Evolutionary conservation across 1,140 invertebrate genomes (phyloP), one percentile per base, ranked within the genome.

Genomic region (Calycopis cecrops): DNA sequence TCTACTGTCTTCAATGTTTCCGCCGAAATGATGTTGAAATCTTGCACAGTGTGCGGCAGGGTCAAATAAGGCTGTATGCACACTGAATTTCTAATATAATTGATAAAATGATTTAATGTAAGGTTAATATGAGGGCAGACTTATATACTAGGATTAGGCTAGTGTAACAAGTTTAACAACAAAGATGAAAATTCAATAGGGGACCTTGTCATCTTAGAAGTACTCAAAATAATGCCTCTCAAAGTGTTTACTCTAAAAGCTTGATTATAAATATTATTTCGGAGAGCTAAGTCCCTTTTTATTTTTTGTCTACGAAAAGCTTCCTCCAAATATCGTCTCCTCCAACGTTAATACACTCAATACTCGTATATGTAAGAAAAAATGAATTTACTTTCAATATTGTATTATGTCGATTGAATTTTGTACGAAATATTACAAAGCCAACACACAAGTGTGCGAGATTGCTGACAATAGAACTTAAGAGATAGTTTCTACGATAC

Each of bases 401-500:
- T 14, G 40, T 44, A 44, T 44, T 44, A 44, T 44, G 40, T 12
- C 40, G 14, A 44, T 44, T 44, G 40, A 60, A 67, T 69, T 65
- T 62, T 59, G 59, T 52, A 64, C 48, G 60, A 71, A 65, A 62
- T 68, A 68, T 63, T 53, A 67, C 65, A 72, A 72, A 76, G 60
- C 50, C 37, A 35, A 52, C 65, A 72, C 58, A 69, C 62, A 69
- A 77, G 65, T 66, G 60, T 64, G 48, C 55, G 57, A 60, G 49
- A 67, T 61, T 67, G 73, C 70, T 77, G 73, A 79, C 74, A 81
- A 79, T 78, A 71, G 67, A 68, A 62, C 54, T 57, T 55, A 63
- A 66, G 53, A 66, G 55, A 72, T 66, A 63, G 57, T 58, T 68
- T 58, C 52, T 57, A 40, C 67, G 65, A 76, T 73, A 73, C 73